Conservation (phyloP, 2,888 invertebrate genomes). For the Athrips mouffetella region DNA sequence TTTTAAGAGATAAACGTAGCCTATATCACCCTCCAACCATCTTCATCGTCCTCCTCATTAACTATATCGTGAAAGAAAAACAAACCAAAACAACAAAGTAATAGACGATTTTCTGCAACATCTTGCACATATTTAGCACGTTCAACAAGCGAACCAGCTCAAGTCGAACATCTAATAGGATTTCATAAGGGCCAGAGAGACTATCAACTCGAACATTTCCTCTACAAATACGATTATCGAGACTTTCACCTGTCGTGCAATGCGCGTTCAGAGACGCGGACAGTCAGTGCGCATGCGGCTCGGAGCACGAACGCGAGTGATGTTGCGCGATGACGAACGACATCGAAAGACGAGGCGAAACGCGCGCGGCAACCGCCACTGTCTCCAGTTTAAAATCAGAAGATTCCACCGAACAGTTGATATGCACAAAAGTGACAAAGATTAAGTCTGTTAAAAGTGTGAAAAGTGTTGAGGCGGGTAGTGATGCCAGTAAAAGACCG, state of each 20-base stretch:
- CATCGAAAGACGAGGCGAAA: conserved; percentile 32
- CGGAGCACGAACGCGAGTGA: conserved; percentile 21
- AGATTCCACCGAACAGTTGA: conserved; percentile 78
- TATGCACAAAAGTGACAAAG: conserved; percentile 61
- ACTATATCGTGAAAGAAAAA: too few species aligned
- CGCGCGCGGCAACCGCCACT: conserved; percentile 53
- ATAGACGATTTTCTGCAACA: too few species aligned
- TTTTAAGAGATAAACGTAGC: too few species aligned
- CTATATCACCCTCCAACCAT: too few species aligned
- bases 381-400: conserved; percentile 72
- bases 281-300: conserved; percentile 15
- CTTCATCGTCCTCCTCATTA: too few species aligned
- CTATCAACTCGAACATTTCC: conserved; percentile 9
- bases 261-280: background rate
- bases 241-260: conserved; percentile 23
- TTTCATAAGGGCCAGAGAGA: conserved; percentile 10
- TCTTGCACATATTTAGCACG: too few species aligned
- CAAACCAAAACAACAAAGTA: too few species aligned
- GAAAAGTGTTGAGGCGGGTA: conserved; percentile 63
- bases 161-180: background rate
- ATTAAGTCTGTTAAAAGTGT: conserved; percentile 51
- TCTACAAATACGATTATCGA: conserved; percentile 14
- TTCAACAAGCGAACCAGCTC: too few species aligned
- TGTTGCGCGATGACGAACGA: conserved; percentile 33
- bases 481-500: conserved; percentile 35